These are phyloP conservation scores for Eupelmus urozonus DNA, from an alignment of 2,888 invertebrate genomes.

Conservation along the genomic window DNA sequence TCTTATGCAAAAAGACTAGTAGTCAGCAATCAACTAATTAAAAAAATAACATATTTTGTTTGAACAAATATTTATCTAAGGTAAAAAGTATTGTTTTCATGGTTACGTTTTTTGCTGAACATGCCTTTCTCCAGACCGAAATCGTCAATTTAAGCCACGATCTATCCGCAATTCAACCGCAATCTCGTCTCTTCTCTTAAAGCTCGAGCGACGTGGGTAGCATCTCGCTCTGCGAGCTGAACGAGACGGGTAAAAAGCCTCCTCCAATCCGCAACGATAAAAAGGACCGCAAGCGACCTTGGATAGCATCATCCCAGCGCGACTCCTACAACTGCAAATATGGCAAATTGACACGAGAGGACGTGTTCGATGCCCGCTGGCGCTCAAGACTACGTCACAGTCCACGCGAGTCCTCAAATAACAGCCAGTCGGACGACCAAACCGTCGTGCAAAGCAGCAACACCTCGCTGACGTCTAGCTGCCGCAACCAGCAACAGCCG, in stretches of 20 bases:
- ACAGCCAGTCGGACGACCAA: not conserved
- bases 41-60: too few species aligned
- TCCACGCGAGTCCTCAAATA: not conserved
- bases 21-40: too few species aligned
- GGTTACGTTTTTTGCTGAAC: too few species aligned
- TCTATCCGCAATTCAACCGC: too few species aligned
- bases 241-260: not conserved
- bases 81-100: too few species aligned
- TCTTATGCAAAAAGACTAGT: too few species aligned
- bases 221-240: conserved; percentile 17
- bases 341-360: not conserved
- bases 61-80: too few species aligned
- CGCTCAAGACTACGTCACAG: not conserved
- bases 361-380: conserved; percentile 17
- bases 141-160: too few species aligned
- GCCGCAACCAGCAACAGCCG: not conserved
- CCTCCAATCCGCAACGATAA: not conserved
- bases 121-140: too few species aligned
- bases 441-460: not conserved
- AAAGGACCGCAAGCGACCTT: conserved; percentile 20
- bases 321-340: conserved; percentile 44
- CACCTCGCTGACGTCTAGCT: not conserved
- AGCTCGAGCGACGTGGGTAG: conserved; percentile 38
- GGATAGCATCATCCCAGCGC: conserved; percentile 3
- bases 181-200: not conserved